These are phyloP conservation scores for Isaurus tuberculatus DNA, from an alignment of 92 coral and sea anemone species.

Conservation along the genomic window DNA sequence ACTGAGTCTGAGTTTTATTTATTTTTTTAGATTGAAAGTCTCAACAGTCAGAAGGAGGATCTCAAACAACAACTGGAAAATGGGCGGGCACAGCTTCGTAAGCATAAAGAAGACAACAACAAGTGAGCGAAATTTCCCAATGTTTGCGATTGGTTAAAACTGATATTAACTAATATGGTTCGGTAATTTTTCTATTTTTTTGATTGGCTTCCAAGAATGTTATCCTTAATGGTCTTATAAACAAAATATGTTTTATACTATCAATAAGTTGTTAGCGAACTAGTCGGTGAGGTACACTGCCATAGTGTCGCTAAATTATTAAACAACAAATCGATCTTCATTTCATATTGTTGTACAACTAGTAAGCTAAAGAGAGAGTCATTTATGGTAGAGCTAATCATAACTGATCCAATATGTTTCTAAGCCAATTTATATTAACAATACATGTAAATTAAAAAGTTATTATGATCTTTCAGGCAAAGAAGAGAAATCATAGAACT, in stretches of 20 bases:
- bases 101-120: conserved; percentile 53
- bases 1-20: neutral
- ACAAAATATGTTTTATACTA: no score
- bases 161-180: no score
- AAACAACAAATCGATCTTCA: neutral
- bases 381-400: no score
- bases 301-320: neutral
- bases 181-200: no score
- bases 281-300: neutral
- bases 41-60: conserved; percentile 64
- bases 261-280: neutral
- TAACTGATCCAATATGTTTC: no score
- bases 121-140: neutral
- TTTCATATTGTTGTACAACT: neutral
- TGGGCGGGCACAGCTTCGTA: conserved; percentile 63
- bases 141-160: no score
- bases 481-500: conserved; percentile 42
- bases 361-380: no score
- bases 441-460: neutral
- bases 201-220: no score
- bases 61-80: conserved; percentile 62
- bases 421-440: neutral
- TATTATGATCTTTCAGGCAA: neutral
- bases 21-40: conserved; percentile 52
- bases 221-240: no score